phyloP scores from a whole-genome alignment of 1,140 invertebrate species.

The Aphis gossypii region DNA sequence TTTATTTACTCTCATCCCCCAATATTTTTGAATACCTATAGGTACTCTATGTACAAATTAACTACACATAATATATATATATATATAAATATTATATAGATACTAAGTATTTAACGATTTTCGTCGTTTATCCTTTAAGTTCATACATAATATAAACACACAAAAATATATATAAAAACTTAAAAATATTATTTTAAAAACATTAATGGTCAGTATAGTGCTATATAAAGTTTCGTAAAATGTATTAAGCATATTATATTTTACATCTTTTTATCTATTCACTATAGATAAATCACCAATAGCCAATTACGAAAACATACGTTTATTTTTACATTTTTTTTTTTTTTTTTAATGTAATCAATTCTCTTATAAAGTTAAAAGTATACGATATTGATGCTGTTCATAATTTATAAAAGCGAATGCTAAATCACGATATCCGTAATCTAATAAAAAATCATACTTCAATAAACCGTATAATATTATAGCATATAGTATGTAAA shows the following conservation, averaged over 20 bases:
- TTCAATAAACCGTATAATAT: constrained; percentile 14
- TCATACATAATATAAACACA: too few species aligned
- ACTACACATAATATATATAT: background rate
- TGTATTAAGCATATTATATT: too few species aligned
- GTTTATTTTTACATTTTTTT: background rate
- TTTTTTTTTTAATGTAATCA: background rate
- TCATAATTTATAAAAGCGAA: background rate
- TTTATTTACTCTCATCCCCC: too few species aligned
- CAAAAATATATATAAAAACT: background rate
- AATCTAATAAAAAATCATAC: background rate
- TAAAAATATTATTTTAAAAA: background rate
- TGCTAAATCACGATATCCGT: background rate
- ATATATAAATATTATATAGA: background rate
- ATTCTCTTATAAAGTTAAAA: background rate
- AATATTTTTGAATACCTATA: background rate
- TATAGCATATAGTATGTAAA: background rate
- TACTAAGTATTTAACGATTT: background rate
- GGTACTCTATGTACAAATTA: background rate
- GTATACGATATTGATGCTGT: background rate
- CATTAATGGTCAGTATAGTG: background rate
- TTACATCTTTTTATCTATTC: background rate
- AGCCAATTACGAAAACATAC: background rate
- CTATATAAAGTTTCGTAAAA: background rate
- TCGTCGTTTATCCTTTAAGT: background rate
- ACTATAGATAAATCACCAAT: background rate